Evolutionary conservation across 2,113 vertebrate species (phyloP), one percentile per base, ranked within the genome.

Genomic region (Lamprotornis superbus): DNA sequence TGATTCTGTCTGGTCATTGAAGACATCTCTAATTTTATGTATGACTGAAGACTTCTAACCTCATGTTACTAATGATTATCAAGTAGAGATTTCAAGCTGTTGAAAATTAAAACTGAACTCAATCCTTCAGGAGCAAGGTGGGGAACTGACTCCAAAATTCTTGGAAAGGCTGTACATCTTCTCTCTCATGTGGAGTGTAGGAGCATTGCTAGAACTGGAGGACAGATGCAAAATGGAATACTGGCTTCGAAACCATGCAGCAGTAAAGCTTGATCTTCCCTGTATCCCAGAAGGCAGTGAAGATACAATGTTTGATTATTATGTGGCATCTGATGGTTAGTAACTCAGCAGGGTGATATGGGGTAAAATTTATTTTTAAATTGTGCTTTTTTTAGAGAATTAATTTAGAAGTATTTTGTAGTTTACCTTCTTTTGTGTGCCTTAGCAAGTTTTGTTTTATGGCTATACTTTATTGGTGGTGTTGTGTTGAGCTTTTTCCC

Each of bases 101-200:
- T 90, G 23, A 70, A 94, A 93, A 69, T 92, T 56, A 73, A 47
- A 50, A 9, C 4, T 6, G 23, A 55, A 84, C 24, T 89, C 53
- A 37, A 7, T 55, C 61, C 63, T 93, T 76, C 92, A 99, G 99
- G 99, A 99, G 20, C 98, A 99, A 91, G 97, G 98, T 28, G 97
- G 97, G 5, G 99, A 99, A 82, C 64, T 99, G 55, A 97, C 98
- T 11, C 83, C 93, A 12, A 98, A 98, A 65, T 98, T 99, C 94
- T 93, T 99, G 97, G 99, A 98, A 95, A 98, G 98, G 16, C 96
- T 99, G 24, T 99, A 99, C 21, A n/a, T 99, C 69, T 99, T 99
- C 71, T 98, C 99, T 22, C 97, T 99, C 44, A 99, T 99, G 98
- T 99, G 99, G 99, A 99, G 99, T 46, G 18, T 99, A 2, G 99